Base-by-base conservation (phyloP, 2,888 invertebrate genomes). In the Sinodicranocentrus sp. region DNA sequence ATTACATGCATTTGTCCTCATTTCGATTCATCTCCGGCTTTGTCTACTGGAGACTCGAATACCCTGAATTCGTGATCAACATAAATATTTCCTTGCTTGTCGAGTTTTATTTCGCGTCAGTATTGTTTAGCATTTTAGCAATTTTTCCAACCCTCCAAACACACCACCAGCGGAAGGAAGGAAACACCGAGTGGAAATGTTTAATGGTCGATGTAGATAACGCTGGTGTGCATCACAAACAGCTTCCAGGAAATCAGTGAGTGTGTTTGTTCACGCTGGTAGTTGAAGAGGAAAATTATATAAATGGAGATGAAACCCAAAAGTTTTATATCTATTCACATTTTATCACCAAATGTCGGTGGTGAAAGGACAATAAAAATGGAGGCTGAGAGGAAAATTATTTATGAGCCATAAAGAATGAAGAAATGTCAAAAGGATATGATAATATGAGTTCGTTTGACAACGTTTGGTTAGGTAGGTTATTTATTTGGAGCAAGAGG, bases 1-100 rank as follows among this genome's bases (percentile, higher is more conserved):
- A 23, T 59, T 59, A 57, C 57, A 57, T 57, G 5, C 17, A 57
- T 68, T 43, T 44, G 1, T 44, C 71, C 54, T 57, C 54, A 65
- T 71, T 57, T 10, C 13, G 5, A 54, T 71, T 54, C 48, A 48
- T 39, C 23, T 25, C 59, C 25, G 25, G 59, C 21, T 59, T 59
- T 52, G n/a, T 19, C 19, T 5, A 17, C 52, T 52, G 6, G 52
- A 19, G 52, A 52, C 52, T 19, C 3, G 5, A 8, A 59, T 59
- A 25, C 10, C 21, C n/a, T 23, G 59, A 59, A 25, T 1, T 59
- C 59, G 59, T 59, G 59, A 59, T 25, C 5, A 59, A n/a, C 59
- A 59, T 59, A 59, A 19, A 59, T 33, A 33, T 33, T 33, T 33
- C 3, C 33, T 33, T 33, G 33, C 33, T 33, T 33, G n/a, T n/a